These are phyloP conservation scores for Pelusios castaneus DNA, from an alignment of 2,113 vertebrate genomes.

Conservation along the genomic window DNA sequence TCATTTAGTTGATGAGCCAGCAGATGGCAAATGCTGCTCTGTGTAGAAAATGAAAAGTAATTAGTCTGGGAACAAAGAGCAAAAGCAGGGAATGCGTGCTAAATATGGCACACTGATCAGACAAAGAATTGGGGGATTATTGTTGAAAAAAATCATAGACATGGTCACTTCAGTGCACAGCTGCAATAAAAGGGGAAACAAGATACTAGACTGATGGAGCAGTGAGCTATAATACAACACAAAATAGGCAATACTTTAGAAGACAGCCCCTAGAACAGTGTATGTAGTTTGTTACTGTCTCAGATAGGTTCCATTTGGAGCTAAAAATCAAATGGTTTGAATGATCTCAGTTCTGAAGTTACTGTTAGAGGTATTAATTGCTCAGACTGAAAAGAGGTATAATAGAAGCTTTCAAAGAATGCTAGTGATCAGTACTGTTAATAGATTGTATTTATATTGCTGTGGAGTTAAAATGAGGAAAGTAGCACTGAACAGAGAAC, in stretches of 20 bases:
- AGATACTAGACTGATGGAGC: conserved; percentile 26
- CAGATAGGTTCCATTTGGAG: conserved; percentile 51
- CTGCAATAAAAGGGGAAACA: conserved; percentile 69
- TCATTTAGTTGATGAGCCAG: conserved; percentile 63
- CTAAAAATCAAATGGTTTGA: conserved; percentile 20
- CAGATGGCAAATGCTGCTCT: conserved; percentile 60
- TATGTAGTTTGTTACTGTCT: conserved; percentile 44
- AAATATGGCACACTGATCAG: neutral
- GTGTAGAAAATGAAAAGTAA: conserved; percentile 57
- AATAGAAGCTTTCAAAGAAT: conserved; percentile 33
- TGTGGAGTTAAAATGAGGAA: conserved; percentile 11
- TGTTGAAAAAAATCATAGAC: conserved; percentile 33
- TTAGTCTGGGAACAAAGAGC: conserved; percentile 58
- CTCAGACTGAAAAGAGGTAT: conserved; percentile 9
- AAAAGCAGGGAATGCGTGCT: conserved; percentile 36
- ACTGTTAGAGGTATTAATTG: conserved; percentile 39
- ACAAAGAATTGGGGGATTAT: conserved; percentile 16
- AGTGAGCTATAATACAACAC: conserved; percentile 27
- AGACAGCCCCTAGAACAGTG: conserved; percentile 28
- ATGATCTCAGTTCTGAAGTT: neutral
- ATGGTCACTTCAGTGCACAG: conserved; percentile 54
- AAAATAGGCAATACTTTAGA: conserved; percentile 45
- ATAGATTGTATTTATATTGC: neutral
- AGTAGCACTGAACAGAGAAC: neutral
- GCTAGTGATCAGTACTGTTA: neutral